Evolutionary conservation across 2,113 vertebrate genomes (phyloP), one percentile per base, ranked within the genome.

Genomic region (Orycteropus afer): DNA sequence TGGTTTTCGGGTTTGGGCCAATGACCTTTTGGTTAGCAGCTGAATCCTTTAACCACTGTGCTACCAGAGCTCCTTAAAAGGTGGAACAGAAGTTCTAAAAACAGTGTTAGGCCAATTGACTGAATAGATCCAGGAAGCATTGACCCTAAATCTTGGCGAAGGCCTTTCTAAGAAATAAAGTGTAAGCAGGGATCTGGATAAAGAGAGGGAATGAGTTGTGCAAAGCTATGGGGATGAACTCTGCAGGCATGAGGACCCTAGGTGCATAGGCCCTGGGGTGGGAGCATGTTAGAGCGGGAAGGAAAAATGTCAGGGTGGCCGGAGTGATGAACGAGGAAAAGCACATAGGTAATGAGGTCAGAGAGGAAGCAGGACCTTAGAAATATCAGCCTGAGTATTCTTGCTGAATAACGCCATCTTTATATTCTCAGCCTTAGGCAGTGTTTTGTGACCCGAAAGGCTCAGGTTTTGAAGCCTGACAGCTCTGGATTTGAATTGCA

Each of bases 401-500:
- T 79, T 81, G 29, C 4, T 53, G 63, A 63, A 40, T 74, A 82
- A 67, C 17, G 83, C 37, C 67, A 59, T 81, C 84, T 89, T 67
- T 84, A 47, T 95, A 29, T 51, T 20, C 25, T 13, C 81, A 61
- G 45, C 59, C 13, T 11, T 47, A 40, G 27, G 45, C n/a, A 32
- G 22, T 71, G 34, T 90, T 84, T 87, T 77, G 93, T 55, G 14
- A 42, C 37, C 83, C 76, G 79, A 71, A 88, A 86, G 37, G 1
- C 55, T 83, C 34, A 8, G 32, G 34, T 87, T 92, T 90, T 59
- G 18, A 74, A 85, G 13, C 71, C 42, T 51, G 55, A 89, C n/a
- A 79, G 29, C 81, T 80, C 71, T 89, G 69, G 51, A 86, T 94
- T 67, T 91, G 40, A 95, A 94, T 77, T 89, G 42, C 71, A 91